Evolutionary conservation across 2,888 invertebrate species (phyloP).

Genomic region (Himalopsyche anomala): DNA sequence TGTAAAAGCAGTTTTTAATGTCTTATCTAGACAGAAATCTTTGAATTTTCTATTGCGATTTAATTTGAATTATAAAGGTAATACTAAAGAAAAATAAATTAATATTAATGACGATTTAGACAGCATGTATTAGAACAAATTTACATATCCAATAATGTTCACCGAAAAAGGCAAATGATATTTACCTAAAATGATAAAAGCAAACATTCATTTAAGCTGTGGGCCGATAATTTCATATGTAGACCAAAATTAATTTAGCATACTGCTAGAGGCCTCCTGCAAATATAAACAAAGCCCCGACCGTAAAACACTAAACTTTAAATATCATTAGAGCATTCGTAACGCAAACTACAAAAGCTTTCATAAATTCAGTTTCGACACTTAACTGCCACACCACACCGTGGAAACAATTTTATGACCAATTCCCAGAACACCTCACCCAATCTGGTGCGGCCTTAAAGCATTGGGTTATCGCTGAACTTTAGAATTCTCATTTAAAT

Average conservation of each 20-base stretch:
- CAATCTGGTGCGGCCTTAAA: constrained; percentile 51
- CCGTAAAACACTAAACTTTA: constrained; percentile 24
- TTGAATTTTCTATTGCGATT: no score
- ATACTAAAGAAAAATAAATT: no score
- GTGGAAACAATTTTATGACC: constrained; percentile 58
- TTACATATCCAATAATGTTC: no score
- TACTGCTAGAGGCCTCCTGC: neutral
- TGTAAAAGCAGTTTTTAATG: no score
- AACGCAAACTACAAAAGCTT: constrained; percentile 8
- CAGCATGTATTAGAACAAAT: no score
- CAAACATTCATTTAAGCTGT: neutral
- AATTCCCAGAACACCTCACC: constrained; percentile 50
- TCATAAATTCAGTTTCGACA: constrained; percentile 30
- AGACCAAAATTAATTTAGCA: constrained; percentile 28
- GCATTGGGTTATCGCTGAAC: constrained; percentile 41
- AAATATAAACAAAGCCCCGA: neutral
- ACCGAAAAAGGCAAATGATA: no score
- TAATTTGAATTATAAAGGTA: no score
- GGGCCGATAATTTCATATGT: neutral
- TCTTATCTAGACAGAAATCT: no score
- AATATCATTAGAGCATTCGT: constrained; percentile 23
- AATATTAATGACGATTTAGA: no score
- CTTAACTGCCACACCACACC: constrained; percentile 2
- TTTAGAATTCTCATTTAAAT: constrained; percentile 55
- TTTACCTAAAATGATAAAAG: neutral